A percentile compares a stretch with the other conserved stretches of the same genome.
Evolutionary conservation across 2,888 invertebrate species (phyloP).

Genomic region (Gonocerus acuteangulatus): DNA sequence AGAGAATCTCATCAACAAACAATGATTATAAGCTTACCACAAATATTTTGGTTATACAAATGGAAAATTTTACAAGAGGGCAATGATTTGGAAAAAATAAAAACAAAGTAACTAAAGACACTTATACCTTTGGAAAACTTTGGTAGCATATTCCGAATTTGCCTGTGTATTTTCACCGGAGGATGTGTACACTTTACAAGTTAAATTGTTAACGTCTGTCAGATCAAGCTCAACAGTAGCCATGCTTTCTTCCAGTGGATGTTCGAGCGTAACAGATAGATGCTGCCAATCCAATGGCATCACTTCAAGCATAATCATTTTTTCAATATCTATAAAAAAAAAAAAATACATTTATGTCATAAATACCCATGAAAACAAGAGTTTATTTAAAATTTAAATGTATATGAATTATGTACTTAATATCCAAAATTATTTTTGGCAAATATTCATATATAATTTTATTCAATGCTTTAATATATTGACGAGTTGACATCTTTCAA

Average conservation of each 20-base stretch:
- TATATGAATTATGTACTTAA: not conserved
- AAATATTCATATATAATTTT: too few species aligned
- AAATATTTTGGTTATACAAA: too few species aligned
- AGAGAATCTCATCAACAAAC: too few species aligned
- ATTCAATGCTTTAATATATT: too few species aligned
- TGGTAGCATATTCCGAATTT: conserved; percentile 50
- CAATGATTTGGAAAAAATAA: too few species aligned
- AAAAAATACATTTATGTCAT: conserved; percentile 15
- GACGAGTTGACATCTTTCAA: too few species aligned
- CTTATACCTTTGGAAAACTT: conserved; percentile 70
- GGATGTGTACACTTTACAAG: conserved; percentile 67
- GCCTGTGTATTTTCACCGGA: conserved; percentile 45
- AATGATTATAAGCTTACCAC: too few species aligned
- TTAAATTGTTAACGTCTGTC: conserved; percentile 67
- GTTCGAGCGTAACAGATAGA: conserved; percentile 83
- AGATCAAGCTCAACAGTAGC: conserved; percentile 86
- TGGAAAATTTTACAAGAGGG: too few species aligned
- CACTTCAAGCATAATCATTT: conserved; percentile 82
- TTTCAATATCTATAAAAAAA: conserved; percentile 51
- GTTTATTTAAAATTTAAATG: not conserved
- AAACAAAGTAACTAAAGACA: too few species aligned
- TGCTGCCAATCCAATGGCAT: conserved; percentile 83
- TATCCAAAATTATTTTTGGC: too few species aligned
- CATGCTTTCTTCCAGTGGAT: conserved; percentile 86
- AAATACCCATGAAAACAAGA: conserved; percentile 15